Evolutionary conservation across 2,113 vertebrate genomes (phyloP).

Genomic region (Gasterosteus aculeatus): DNA sequence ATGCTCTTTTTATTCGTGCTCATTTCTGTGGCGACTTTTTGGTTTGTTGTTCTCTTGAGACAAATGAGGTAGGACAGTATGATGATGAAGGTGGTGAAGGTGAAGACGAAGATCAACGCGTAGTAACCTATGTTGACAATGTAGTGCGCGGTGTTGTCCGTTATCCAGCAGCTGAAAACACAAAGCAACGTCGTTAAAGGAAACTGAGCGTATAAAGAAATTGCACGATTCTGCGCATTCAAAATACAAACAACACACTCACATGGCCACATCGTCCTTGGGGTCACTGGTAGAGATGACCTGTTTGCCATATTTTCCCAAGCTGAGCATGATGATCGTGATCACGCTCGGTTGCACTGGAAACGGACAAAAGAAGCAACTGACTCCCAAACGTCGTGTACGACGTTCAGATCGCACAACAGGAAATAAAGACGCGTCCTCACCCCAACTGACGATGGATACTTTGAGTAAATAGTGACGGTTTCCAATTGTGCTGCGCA

Average conservation of each 20-base stretch:
- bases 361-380: background rate
- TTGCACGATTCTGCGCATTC: background rate
- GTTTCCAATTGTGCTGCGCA: conserved; percentile 63
- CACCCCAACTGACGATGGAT: conserved; percentile 83
- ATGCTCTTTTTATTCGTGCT: conserved; percentile 6
- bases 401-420: background rate
- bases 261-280: conserved; percentile 56
- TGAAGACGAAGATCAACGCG: conserved; percentile 73
- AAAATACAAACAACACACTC: conserved; percentile 37
- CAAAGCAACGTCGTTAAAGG: background rate
- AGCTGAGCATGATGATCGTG: conserved; percentile 37
- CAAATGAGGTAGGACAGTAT: conserved; percentile 63
- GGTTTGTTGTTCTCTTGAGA: conserved; percentile 13
- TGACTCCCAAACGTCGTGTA: background rate
- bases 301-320: conserved; percentile 66
- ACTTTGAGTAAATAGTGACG: conserved; percentile 81
- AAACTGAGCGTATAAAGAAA: background rate
- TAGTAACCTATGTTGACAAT: conserved; percentile 79
- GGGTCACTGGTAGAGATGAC: conserved; percentile 20
- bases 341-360: conserved; percentile 64
- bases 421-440: conserved; percentile 35
- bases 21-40: rapidly evolving
- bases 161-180: conserved; percentile 79
- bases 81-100: conserved; percentile 64
- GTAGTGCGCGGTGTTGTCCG: conserved; percentile 55